Percentiles rank a stretch among this genome's conserved stretches.
phyloP scores from a whole-genome alignment of 2,797 vertebrate species.

The Cossypha heuglini region DNA sequence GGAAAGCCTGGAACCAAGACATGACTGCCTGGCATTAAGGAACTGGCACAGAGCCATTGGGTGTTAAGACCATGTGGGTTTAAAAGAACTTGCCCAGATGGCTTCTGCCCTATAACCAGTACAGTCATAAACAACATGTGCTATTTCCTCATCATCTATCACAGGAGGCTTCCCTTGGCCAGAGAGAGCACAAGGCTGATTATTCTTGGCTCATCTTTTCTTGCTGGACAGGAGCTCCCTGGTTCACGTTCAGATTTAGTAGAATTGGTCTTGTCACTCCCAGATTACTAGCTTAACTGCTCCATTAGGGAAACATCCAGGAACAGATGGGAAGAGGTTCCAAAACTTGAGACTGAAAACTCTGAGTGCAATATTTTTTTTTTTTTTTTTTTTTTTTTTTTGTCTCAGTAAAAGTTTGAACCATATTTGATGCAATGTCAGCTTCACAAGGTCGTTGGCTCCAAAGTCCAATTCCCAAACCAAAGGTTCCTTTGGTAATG shows the following conservation, averaged over 20 bases:
- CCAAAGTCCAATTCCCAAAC: not conserved
- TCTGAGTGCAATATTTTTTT: not conserved
- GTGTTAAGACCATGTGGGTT: not conserved
- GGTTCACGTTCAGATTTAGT: not conserved
- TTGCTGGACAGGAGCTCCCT: constrained; percentile 21
- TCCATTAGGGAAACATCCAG: not conserved
- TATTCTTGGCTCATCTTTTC: constrained; percentile 34
- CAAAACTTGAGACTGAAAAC: not conserved
- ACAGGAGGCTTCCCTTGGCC: not conserved
- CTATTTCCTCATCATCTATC: constrained; percentile 37
- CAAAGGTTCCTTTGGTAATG: not conserved
- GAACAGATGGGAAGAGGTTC: not conserved
- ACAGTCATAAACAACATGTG: not conserved
- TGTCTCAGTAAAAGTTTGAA: not conserved
- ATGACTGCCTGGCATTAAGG: not conserved
- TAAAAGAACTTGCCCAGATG: constrained; percentile 24
- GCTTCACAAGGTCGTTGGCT: not conserved
- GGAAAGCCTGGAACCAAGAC: constrained; percentile 7
- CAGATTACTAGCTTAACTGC: constrained; percentile 10
- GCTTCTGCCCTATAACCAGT: constrained; percentile 19
- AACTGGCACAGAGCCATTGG: not conserved
- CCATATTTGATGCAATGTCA: not conserved
- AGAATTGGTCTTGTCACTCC: constrained; percentile 17
- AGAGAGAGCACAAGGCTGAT: constrained; percentile 13
- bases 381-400: not conserved